Evolutionary conservation across 1,140 invertebrate genomes (phyloP), one percentile per base, ranked within the genome.

Genomic region (Zaprionus ornatus): DNA sequence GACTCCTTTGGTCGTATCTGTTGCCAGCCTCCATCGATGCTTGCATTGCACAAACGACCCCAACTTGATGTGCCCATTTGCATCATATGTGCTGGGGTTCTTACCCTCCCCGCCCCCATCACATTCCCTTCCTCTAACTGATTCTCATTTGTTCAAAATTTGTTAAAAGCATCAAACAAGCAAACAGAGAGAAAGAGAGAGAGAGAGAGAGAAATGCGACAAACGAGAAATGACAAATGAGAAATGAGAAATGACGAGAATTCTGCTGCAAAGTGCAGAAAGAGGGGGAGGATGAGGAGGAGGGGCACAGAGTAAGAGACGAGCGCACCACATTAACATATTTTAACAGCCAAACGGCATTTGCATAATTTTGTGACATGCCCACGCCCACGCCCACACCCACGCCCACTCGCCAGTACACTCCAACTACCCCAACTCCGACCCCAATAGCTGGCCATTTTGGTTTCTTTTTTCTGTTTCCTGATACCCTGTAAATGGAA

Each of bases 301-400:
- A 32, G 9, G 29, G 3, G 29, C 29, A 70, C 9, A 40, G 60
- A 66, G 52, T 56, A 61, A 19, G 45, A 15, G 23, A 32, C 48
- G 54, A 29, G 27, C 54, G 55, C 42, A 67, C 50, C 54, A 69
- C 62, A 88, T 88, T 85, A 88, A 79, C 85, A 88, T 88, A 88
- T 90, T 88, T 88, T 88, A 82, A 79, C 61, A 85, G 77, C 57
- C 80, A 84, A 88, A 79, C 72, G 75, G 72, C 57, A 90, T 90
- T 90, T 85, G 82, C 85, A 90, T 90, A 78, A 75, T 78, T 78
- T 78, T 77, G 63, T 67, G 69, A 66, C 62, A 61, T 57, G 42
- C 17, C 42, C 27, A 37, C 52, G 25, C 40, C 65, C 21, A 17
- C 32, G 25, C 50, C 9, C 15, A n/a, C 48, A 17, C 9, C 21